These are phyloP conservation scores for Oplegnathus fasciatus DNA, from an alignment of 2,113 vertebrate species.

Conservation along the genomic window DNA sequence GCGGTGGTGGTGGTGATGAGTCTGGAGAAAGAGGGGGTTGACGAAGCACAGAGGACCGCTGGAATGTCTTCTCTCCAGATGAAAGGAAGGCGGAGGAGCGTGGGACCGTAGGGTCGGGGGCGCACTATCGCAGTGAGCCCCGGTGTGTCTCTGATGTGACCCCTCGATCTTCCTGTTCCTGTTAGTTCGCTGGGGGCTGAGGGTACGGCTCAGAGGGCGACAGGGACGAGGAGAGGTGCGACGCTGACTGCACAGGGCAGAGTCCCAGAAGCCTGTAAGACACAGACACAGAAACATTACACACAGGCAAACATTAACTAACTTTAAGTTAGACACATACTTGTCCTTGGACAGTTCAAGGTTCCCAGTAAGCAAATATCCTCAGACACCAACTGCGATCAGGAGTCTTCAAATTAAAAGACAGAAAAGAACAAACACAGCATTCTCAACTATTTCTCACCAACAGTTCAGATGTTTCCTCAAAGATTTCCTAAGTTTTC, in stretches of 20 bases:
- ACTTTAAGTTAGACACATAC: not conserved
- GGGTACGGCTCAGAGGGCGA: constrained; percentile 79
- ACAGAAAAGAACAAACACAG: not conserved
- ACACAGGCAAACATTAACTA: constrained; percentile 46
- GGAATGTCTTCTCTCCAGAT: constrained; percentile 88
- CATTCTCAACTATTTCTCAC: constrained; percentile 22
- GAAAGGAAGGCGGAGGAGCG: constrained; percentile 82
- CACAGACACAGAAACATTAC: constrained; percentile 35
- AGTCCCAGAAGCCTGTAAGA: constrained; percentile 93
- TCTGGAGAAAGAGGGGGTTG: constrained; percentile 94
- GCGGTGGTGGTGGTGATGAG: constrained; percentile 80
- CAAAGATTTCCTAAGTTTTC: constrained; percentile 5
- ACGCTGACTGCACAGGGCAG: constrained; percentile 85
- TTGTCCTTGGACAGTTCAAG: not conserved
- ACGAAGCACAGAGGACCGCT: constrained; percentile 93
- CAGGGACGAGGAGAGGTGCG: constrained; percentile 81
- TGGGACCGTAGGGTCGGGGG: constrained; percentile 87
- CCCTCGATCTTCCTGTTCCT: constrained; percentile 43
- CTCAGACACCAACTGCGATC: not conserved
- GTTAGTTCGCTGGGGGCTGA: constrained; percentile 74
- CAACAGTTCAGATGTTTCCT: constrained; percentile 12
- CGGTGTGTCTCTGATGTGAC: constrained; percentile 49
- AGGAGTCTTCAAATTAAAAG: not conserved
- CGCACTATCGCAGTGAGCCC: constrained; percentile 88
- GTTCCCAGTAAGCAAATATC: not conserved